Conservation (phyloP, 1,140 invertebrate genomes). For the Ylistrum balloti region DNA sequence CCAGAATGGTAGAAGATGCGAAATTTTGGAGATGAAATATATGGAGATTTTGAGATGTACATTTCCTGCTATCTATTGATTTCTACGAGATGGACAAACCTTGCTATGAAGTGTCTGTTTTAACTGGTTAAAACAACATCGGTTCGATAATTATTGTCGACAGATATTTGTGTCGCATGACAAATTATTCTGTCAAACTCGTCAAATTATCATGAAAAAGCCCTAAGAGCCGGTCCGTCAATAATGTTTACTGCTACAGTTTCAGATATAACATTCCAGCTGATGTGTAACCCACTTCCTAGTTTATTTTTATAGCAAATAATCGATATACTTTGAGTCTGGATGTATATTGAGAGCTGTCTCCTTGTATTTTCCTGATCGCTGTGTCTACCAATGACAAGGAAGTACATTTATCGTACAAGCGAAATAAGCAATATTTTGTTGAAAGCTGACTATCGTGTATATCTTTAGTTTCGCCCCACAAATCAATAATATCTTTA, state of each 20-base stretch:
- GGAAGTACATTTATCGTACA: background rate
- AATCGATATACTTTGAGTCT: background rate
- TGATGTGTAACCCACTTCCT: background rate
- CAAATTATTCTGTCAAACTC: background rate
- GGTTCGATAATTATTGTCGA: background rate
- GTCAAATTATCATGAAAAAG: conserved; percentile 13
- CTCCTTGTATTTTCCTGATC: background rate
- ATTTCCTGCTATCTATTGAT: no score
- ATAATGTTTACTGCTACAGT: background rate
- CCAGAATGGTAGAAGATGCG: no score
- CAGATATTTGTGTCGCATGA: background rate
- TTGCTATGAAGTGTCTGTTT: background rate
- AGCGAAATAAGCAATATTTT: background rate
- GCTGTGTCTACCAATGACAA: background rate
- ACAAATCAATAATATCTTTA: background rate
- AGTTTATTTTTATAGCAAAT: background rate
- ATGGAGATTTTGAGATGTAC: no score
- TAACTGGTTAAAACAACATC: background rate
- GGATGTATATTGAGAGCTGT: conserved; percentile 16
- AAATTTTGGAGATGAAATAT: no score
- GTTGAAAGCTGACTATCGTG: background rate
- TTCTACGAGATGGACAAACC: no score
- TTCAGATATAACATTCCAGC: background rate
- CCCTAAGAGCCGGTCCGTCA: no score
- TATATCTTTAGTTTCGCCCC: background rate